Conservation (phyloP, 2,797 vertebrate genomes). For the Trematomus bernacchii region DNA sequence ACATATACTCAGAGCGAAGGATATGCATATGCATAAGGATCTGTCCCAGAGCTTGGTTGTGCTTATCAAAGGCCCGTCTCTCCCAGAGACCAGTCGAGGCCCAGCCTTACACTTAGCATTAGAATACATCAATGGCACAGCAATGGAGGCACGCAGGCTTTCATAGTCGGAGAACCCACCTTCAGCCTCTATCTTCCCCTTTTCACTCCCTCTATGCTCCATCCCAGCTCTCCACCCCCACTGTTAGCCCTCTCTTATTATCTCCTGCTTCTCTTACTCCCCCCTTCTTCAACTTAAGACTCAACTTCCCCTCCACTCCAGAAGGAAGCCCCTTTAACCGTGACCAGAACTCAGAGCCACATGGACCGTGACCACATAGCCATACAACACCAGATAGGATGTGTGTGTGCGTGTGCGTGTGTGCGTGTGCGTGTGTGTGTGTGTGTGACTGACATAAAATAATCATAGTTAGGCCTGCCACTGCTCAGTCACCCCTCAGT, state of each 20-base stretch:
- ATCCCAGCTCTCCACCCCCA: constrained; percentile 62
- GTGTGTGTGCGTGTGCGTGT: constrained; percentile 30
- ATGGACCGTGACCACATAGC: constrained; percentile 75
- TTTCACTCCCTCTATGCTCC: constrained; percentile 74
- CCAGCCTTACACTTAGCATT: constrained; percentile 81
- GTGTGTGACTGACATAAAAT: constrained; percentile 66
- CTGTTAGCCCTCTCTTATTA: constrained; percentile 71
- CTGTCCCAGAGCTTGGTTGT: constrained; percentile 66
- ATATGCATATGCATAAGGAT: constrained; percentile 78
- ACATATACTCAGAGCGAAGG: constrained; percentile 40
- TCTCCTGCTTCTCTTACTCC: constrained; percentile 63
- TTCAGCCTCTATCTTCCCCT: constrained; percentile 74
- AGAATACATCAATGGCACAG: constrained; percentile 81
- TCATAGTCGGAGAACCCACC: constrained; percentile 75
- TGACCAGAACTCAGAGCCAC: constrained; percentile 77
- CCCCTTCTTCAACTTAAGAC: constrained; percentile 67
- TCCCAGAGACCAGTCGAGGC: constrained; percentile 73
- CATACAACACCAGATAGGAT: constrained; percentile 63
- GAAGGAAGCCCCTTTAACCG: constrained; percentile 79
- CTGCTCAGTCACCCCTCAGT: constrained; percentile 64
- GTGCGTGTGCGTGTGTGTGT: constrained; percentile 36
- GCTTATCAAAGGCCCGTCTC: constrained; percentile 76
- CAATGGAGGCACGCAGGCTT: constrained; percentile 75
- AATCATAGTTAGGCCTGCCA: constrained; percentile 67
- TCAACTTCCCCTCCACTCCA: constrained; percentile 36